These are phyloP conservation scores for Diuraphis noxia DNA, from an alignment of 1,140 invertebrate genomes.

Conservation along the genomic window DNA sequence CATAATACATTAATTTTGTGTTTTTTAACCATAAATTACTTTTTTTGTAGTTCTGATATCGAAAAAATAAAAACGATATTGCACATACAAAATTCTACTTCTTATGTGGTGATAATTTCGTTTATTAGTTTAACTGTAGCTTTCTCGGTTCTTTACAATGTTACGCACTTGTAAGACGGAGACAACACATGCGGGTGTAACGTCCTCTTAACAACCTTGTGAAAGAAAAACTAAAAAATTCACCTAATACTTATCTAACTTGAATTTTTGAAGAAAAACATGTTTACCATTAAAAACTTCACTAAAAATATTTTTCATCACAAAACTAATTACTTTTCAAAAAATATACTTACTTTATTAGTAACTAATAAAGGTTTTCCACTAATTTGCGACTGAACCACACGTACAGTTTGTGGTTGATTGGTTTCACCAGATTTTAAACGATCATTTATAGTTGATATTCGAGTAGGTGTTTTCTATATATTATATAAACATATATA, in stretches of 20 bases:
- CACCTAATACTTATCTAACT: not conserved
- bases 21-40: too few relatives aligned
- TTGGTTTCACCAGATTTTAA: slow-evolving; percentile 24
- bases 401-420: slow-evolving; percentile 55
- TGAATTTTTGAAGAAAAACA: not conserved
- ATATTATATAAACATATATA: not conserved
- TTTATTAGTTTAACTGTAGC: too few relatives aligned
- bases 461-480: slow-evolving; percentile 30
- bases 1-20: too few relatives aligned
- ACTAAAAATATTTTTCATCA: not conserved
- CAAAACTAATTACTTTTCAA: not conserved
- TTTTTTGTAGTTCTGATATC: too few relatives aligned
- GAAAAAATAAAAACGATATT: too few relatives aligned
- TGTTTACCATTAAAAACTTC: not conserved
- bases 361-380: slow-evolving; percentile 70
- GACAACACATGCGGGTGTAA: too few relatives aligned
- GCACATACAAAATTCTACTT: too few relatives aligned
- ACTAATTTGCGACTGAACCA: slow-evolving; percentile 65
- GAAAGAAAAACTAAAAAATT: not conserved
- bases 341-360: slow-evolving; percentile 59
- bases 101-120: too few relatives aligned
- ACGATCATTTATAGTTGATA: slow-evolving; percentile 26
- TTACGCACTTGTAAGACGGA: too few relatives aligned
- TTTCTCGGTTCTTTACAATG: too few relatives aligned
- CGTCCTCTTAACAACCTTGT: not conserved